Conservation (phyloP, 2,797 vertebrate species). For the Arctocebus calabarensis region DNA sequence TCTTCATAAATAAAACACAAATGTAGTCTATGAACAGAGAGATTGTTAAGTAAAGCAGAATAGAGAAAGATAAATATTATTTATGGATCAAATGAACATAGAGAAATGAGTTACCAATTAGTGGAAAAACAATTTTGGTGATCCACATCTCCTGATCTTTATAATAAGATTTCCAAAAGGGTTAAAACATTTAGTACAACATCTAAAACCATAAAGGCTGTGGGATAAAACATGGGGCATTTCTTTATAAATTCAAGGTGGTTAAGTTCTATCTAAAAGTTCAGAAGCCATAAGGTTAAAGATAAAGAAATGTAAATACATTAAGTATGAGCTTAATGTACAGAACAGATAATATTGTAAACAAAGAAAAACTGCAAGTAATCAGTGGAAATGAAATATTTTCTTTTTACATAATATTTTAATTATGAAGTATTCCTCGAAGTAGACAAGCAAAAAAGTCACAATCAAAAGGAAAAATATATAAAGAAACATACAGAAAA, state of each 20-base stretch:
- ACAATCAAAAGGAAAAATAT: neutral
- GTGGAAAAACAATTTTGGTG: neutral
- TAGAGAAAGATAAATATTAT: neutral
- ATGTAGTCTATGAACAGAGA: neutral
- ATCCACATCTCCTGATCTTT: neutral
- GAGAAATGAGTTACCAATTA: neutral
- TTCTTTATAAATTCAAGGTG: neutral
- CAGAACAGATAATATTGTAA: neutral
- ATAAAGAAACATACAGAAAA: neutral
- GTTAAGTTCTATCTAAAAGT: neutral
- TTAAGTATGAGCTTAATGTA: neutral
- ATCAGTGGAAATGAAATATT: neutral
- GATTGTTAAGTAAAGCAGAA: neutral
- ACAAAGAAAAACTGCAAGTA: neutral
- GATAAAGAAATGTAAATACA: neutral
- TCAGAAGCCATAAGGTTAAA: neutral
- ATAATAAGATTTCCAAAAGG: neutral
- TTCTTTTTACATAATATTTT: neutral
- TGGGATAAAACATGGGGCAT: neutral
- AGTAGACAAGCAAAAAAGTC: neutral
- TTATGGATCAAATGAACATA: neutral
- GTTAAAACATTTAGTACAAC: neutral
- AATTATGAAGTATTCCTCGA: neutral
- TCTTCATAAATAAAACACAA: neutral
- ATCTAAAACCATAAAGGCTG: neutral